Evolutionary conservation across 2,797 vertebrate species (phyloP).

Genomic region (Etheostoma perlongum): DNA sequence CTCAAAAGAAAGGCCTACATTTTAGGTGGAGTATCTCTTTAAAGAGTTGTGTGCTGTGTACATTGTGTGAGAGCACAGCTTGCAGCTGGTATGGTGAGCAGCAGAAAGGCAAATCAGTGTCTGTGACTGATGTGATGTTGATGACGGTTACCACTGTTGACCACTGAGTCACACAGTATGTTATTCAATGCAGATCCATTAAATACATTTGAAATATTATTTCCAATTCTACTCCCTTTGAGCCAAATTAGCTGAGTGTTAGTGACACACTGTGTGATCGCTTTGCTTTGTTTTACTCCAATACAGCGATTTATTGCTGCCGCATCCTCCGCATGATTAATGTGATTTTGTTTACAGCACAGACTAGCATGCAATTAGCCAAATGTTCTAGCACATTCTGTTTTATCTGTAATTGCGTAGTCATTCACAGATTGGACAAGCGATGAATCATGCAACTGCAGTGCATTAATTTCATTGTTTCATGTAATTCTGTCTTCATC

Average conservation of each 20-base stretch:
- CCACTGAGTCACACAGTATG: slow-evolving; percentile 65
- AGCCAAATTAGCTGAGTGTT: slow-evolving; percentile 40
- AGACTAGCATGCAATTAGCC: slow-evolving; percentile 64
- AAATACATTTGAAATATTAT: slow-evolving; percentile 60
- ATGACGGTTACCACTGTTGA: slow-evolving; percentile 50
- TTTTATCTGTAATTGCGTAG: slow-evolving; percentile 60
- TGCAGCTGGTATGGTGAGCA: slow-evolving; percentile 60
- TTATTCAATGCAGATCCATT: slow-evolving; percentile 49
- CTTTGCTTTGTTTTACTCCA: slow-evolving; percentile 61
- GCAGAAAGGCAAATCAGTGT: slow-evolving; percentile 52
- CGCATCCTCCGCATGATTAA: slow-evolving; percentile 50
- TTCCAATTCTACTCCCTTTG: slow-evolving; percentile 40
- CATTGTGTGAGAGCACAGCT: slow-evolving; percentile 48
- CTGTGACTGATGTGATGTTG: slow-evolving; percentile 68
- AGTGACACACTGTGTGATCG: slow-evolving; percentile 47
- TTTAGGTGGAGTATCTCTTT: neutral
- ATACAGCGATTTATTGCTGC: slow-evolving; percentile 60
- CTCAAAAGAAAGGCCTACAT: neutral
- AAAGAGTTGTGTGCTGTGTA: slow-evolving; percentile 25
- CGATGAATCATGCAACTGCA: slow-evolving; percentile 67
- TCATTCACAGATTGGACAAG: slow-evolving; percentile 71
- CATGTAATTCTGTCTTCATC: slow-evolving; percentile 42
- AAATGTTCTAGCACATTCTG: slow-evolving; percentile 72
- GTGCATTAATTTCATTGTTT: slow-evolving; percentile 59
- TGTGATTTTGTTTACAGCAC: slow-evolving; percentile 65